phyloP scores from a whole-genome alignment of 2,888 invertebrate species.

The Archaeoteleia sp. region DNA sequence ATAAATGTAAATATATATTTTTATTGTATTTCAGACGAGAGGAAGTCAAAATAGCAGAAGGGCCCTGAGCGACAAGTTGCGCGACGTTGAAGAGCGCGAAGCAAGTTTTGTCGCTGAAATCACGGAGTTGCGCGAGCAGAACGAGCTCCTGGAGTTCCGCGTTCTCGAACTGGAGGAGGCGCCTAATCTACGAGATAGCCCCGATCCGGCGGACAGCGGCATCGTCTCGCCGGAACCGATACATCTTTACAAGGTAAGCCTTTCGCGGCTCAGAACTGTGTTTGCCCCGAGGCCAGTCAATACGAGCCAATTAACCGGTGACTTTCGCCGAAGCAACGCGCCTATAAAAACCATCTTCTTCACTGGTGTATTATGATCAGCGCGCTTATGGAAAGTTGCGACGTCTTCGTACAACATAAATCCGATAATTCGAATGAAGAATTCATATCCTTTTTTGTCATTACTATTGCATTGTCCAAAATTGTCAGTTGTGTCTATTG shows the following conservation, averaged over 20 bases:
- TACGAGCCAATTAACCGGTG: conserved; percentile 8
- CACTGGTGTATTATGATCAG: conserved; percentile 3
- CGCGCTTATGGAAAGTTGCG: conserved; percentile 20
- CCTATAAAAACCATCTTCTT: conserved; percentile 14
- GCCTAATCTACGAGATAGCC: conserved; percentile 60
- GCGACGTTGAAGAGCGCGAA: conserved; percentile 76
- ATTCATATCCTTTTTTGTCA: no score
- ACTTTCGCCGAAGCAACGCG: conserved; percentile 8
- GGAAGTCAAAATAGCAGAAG: conserved; percentile 68
- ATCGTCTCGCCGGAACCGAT: conserved; percentile 77
- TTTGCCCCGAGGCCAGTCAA: not conserved
- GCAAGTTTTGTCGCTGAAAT: conserved; percentile 81
- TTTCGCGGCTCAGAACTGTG: not conserved
- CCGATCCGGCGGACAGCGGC: conserved; percentile 65
- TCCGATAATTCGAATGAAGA: no score
- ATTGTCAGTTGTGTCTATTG: no score
- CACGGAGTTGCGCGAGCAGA: conserved; percentile 85
- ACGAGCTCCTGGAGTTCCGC: conserved; percentile 87
- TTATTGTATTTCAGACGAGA: conserved; percentile 59
- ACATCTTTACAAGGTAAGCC: conserved; percentile 62
- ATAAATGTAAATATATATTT: no score
- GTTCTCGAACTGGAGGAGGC: conserved; percentile 84
- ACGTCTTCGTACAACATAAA: not conserved
- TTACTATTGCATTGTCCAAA: no score
- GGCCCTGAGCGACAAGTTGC: conserved; percentile 73